Evolutionary conservation across 1,140 invertebrate species (phyloP).

Genomic region (Aplysia californica): DNA sequence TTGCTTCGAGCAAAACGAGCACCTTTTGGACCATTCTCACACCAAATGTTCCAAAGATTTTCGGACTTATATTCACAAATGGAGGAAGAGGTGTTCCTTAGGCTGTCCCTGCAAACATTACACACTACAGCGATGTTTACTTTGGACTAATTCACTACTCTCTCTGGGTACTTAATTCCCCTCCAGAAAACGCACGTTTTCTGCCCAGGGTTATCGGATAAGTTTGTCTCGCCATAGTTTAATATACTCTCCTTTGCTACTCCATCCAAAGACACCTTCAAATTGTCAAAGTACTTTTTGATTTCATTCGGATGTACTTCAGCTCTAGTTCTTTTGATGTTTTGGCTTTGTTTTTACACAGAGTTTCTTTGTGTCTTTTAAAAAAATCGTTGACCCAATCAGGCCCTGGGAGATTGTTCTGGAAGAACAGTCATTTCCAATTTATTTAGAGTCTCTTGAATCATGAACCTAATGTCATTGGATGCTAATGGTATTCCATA

Average conservation of each 20-base stretch:
- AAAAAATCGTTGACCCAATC: conserved; percentile 2
- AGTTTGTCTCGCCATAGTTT: conserved; percentile 67
- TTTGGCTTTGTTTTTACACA: conserved; percentile 1
- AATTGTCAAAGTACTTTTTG: conserved; percentile 8
- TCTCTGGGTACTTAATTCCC: conserved; percentile 61
- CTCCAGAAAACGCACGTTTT: conserved; percentile 57
- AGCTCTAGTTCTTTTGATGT: conserved; percentile 17
- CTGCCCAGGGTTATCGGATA: conserved; percentile 64
- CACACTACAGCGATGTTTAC: background rate
- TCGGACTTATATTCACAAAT: conserved; percentile 64
- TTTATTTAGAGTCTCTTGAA: no score
- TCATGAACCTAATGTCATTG: background rate
- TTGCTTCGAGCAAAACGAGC: conserved; percentile 51
- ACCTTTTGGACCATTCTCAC: conserved; percentile 47
- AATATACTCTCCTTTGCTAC: conserved; percentile 16
- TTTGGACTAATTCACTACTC: conserved; percentile 59
- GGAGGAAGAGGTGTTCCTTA: conserved; percentile 54
- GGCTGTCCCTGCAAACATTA: conserved; percentile 31
- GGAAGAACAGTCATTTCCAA: background rate
- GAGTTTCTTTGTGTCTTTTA: background rate
- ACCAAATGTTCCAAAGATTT: conserved; percentile 56
- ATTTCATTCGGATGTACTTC: background rate
- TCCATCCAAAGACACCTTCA: background rate
- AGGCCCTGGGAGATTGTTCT: no score
- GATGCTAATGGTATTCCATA: background rate